These are phyloP conservation scores for Tachuris rubrigastra DNA, from an alignment of 2,113 vertebrate genomes.

Conservation along the genomic window DNA sequence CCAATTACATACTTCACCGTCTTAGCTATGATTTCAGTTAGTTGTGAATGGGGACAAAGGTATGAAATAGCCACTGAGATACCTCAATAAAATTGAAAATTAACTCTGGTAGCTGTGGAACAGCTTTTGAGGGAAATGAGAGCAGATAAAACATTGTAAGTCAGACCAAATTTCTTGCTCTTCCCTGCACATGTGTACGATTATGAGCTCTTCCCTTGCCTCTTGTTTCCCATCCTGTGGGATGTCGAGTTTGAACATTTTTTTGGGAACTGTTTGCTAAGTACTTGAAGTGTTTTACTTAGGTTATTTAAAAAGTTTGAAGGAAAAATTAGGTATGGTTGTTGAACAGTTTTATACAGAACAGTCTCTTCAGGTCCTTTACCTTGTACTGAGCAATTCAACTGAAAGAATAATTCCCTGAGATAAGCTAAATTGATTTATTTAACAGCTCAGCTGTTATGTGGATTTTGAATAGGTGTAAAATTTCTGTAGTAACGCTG, in stretches of 20 bases:
- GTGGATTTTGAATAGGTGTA: not conserved
- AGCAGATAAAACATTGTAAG: not conserved
- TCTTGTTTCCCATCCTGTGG: not conserved
- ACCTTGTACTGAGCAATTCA: not conserved
- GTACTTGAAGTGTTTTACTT: not conserved
- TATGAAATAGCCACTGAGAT: not conserved
- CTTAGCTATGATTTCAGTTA: conserved; percentile 9
- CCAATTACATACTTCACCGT: conserved; percentile 68
- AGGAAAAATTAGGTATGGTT: not conserved
- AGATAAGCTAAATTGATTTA: not conserved
- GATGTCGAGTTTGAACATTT: not conserved
- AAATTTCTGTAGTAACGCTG: not conserved
- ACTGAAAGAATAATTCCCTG: not conserved
- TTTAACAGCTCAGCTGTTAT: not conserved
- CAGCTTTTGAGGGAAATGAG: conserved; percentile 25
- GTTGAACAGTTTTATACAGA: not conserved
- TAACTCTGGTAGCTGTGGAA: not conserved
- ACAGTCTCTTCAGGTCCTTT: not conserved
- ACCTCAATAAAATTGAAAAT: not conserved
- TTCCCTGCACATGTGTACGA: not conserved
- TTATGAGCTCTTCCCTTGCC: not conserved
- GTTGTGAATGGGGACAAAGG: not conserved
- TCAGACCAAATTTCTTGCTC: fast-evolving
- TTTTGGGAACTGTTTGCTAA: not conserved
- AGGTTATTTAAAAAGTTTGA: not conserved